Base-by-base conservation (phyloP, 2,888 invertebrate species). In the Eumerus sabulonum region DNA sequence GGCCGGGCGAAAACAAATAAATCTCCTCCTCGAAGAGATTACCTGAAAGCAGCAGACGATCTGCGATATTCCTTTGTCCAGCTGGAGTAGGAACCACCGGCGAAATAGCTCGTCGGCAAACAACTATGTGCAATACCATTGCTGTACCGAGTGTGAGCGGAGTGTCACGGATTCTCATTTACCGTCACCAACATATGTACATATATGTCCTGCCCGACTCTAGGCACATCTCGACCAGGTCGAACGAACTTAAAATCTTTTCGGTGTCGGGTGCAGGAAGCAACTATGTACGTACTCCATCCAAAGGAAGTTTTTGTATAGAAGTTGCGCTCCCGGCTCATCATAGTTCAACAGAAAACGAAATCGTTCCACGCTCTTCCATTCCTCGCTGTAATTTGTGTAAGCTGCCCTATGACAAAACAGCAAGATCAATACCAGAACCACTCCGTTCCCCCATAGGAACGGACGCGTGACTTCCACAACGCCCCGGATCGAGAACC, bases 301-400 rank as follows among this genome's bases (percentile, higher is more conserved):
- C 48, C 36, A 19, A 56, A 42, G 27, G 38, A 35, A 16, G 16
- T 13, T 36, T 1, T 18, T 40, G 27, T 38, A 51, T 66, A 53
- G 60, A 66, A 56, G 59, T 48, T 45, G 50, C 38, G 36, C 59
- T 16, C 7, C 27, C 12, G 9, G 72, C 60, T 77, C 76, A 77
- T 50, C 42, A 47, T 36, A 47, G 72, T 67, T 77, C 72, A 77
- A 67, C 56, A 35, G 72, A 77, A 72, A 77, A 62, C 47, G 66
- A 72, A 77, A 77, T 62, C 57, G 66, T 72, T 51, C 51, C 44
- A 66, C 71, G 60, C 50, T 66, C n/a, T 44, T 45, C 54, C 60
- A 76, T 76, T 67, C 56, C 14, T 42, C 14, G 12, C n/a, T 38
- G 19, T 3, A n/a, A n/a, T n/a, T n/a, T 13, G 12, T 9, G 35